Conservation (phyloP, 2,797 vertebrate species). For the Pantherophis vulpinus region DNA sequence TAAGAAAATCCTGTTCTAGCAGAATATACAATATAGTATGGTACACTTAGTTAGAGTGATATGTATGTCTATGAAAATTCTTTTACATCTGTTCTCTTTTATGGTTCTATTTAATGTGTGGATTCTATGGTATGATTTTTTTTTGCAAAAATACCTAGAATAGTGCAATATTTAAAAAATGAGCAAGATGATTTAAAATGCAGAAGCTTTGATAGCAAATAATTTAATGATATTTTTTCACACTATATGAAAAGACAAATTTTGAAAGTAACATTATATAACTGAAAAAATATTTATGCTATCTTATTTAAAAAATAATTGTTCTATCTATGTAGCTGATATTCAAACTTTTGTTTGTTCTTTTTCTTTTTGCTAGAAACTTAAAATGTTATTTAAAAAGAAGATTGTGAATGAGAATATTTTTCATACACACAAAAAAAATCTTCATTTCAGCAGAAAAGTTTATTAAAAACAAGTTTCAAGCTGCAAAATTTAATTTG, state of each 20-base stretch:
- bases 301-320: neutral
- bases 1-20: neutral
- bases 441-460: neutral
- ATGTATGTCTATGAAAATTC: neutral
- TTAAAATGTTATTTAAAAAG: neutral
- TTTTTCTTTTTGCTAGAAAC: neutral
- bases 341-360: neutral
- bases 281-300: neutral
- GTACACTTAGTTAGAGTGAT: neutral
- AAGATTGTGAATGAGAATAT: neutral
- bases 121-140: neutral
- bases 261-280: neutral
- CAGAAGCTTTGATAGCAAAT: neutral
- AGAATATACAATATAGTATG: neutral
- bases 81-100: neutral
- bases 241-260: neutral
- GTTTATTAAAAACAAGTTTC: conserved; percentile 5
- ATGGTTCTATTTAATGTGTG: neutral
- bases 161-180: neutral
- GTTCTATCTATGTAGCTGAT: neutral
- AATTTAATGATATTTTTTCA: neutral
- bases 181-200: neutral
- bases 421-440: neutral
- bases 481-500: neutral
- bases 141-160: neutral